Base-by-base conservation (phyloP, 2,113 vertebrate species). In the Microtus ochrogaster region DNA sequence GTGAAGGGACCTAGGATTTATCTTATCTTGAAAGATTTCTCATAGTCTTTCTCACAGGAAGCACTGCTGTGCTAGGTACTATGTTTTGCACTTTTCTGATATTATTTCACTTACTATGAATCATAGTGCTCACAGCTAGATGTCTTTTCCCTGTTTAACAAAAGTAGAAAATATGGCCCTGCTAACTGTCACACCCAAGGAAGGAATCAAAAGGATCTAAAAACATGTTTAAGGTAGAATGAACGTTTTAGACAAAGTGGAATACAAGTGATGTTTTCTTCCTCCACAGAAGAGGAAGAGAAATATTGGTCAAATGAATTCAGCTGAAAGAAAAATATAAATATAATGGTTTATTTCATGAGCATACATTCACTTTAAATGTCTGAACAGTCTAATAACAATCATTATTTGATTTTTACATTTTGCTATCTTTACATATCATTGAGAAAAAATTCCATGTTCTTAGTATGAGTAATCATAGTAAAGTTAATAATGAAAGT, bases 251-350 rank as follows among this genome's bases (percentile, higher is more conserved):
- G 63, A 66, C 7, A 1, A 12, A 5, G 12, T 33, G 1, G 3
- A 13, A 0, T 13, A 21, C 11, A 5, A n/a, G 0, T 17, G 8
- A 63, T 47, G 16, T 68, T 39, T 55, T 39, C 3, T 49, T 66
- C 22, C 13, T 39, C 11, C 21, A 7, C 22, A 0, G 24, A 9
- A 41, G 1, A 30, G 14, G 14, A n/a, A 41, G 4, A 72, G 3
- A 70, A 55, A 28, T 66, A 91, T 2, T 21, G 11, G 58, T 24
- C 5, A 17, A 26, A 86, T 36, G 9, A 44, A 68, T 91, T 93
- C 14, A 55, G 65, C 3, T 26, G 14, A 49, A 92, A 82, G 30
- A 87, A 68, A 83, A 36, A 9, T 12, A 0, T 21, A 88, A 77
- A 22, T 36, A 7, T 87, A 76, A 58, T 76, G 12, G 39, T 49